Percentiles rank a stretch among this genome's conserved stretches.
Conservation (phyloP, 2,888 invertebrate species). For the Cheilosia grossa region DNA sequence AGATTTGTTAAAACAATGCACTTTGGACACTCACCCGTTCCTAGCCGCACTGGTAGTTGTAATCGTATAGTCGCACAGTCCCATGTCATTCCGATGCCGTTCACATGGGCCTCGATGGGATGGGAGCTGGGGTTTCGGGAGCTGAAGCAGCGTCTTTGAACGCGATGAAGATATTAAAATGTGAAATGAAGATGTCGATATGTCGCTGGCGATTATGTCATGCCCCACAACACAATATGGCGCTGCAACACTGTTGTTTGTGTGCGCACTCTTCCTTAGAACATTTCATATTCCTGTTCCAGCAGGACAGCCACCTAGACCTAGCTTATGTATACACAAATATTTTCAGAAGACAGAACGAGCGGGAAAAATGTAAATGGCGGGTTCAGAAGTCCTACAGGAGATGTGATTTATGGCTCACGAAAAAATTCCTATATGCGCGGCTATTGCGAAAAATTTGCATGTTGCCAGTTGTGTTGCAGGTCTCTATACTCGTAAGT, state of each 20-base stretch:
- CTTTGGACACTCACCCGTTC: constrained; percentile 66
- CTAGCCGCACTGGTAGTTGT: constrained; percentile 9
- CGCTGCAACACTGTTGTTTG: constrained; percentile 28
- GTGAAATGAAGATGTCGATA: constrained; percentile 75
- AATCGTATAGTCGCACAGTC: not conserved
- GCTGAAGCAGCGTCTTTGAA: constrained; percentile 37
- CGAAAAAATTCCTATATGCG: constrained; percentile 72
- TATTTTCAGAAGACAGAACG: constrained; percentile 45
- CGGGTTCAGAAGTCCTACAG: constrained; percentile 74
- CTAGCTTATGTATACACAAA: not conserved
- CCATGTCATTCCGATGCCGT: constrained; percentile 25
- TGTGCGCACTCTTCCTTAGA: constrained; percentile 47
- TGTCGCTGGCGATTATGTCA: constrained; percentile 72
- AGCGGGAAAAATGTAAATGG: constrained; percentile 63
- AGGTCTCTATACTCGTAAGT: constrained; percentile 2
- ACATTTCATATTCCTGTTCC: constrained; percentile 72
- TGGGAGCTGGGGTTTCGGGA: constrained; percentile 39
- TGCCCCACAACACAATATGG: constrained; percentile 68
- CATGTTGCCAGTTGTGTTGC: constrained; percentile 64
- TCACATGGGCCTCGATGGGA: constrained; percentile 19
- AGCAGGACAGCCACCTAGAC: constrained; percentile 45
- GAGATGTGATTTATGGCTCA: constrained; percentile 75
- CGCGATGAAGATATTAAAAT: constrained; percentile 74
- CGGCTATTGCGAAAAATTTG: constrained; percentile 72
- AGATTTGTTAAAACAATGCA: constrained; percentile 74